Percentiles rank a stretch among this genome's conserved stretches.
Conservation (phyloP, 2,113 vertebrate species). For the Salvelinus alpinus region DNA sequence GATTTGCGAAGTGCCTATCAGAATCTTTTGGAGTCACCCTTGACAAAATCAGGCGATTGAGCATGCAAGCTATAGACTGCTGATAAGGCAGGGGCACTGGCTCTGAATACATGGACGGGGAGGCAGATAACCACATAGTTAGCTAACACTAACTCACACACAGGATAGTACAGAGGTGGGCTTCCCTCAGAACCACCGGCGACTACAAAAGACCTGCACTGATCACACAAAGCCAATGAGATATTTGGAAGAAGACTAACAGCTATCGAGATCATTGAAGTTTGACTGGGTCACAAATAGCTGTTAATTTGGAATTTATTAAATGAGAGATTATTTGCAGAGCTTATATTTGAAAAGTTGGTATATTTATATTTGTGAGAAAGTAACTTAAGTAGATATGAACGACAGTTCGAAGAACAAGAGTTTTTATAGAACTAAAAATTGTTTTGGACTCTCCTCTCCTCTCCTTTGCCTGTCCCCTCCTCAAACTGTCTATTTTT, state of each 20-base stretch:
- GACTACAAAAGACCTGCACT: conserved; percentile 7
- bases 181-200: conserved; percentile 10
- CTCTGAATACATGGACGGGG: conserved; percentile 54
- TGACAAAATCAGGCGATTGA: conserved; percentile 79
- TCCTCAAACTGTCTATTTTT: background rate
- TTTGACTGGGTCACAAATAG: too few relatives aligned
- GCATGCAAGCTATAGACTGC: conserved; percentile 73
- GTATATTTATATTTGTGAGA: too few relatives aligned
- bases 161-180: conserved; percentile 27
- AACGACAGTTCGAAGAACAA: too few relatives aligned
- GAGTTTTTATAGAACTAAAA: too few relatives aligned
- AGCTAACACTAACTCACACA: conserved; percentile 22
- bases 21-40: conserved; percentile 77
- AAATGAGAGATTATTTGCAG: too few relatives aligned
- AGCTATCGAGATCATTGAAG: too few relatives aligned
- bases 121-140: conserved; percentile 58
- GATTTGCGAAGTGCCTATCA: conserved; percentile 79
- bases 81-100: conserved; percentile 70
- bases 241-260: too few relatives aligned
- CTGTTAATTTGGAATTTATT: too few relatives aligned
- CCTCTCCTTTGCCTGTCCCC: background rate
- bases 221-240: conserved; percentile 22
- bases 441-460: background rate
- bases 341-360: too few relatives aligned
- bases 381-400: too few relatives aligned